These are phyloP conservation scores for Temnothorax curvispinosus DNA, from an alignment of 1,140 invertebrate species.

Conservation along the genomic window DNA sequence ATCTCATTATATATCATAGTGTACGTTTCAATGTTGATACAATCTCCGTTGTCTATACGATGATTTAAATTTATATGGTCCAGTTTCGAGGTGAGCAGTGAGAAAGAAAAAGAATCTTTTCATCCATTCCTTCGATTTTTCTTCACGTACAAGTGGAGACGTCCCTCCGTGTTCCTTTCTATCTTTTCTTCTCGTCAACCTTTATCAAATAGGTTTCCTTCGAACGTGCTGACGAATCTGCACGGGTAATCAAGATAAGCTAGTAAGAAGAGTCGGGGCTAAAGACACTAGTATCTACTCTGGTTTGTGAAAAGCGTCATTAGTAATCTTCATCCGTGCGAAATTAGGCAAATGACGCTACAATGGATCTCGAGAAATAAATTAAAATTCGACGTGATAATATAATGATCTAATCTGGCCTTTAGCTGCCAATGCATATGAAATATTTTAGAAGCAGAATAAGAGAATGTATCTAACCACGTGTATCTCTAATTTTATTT, in stretches of 20 bases:
- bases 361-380: conserved; percentile 19
- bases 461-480: background rate
- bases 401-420: background rate
- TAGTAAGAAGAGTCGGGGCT: background rate
- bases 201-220: conserved; percentile 22
- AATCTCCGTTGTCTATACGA: background rate
- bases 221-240: conserved; percentile 63
- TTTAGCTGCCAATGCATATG: background rate
- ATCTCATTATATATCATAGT: background rate
- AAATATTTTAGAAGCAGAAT: background rate
- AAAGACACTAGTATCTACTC: conserved; percentile 12
- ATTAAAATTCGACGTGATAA: background rate
- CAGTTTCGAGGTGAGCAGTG: background rate
- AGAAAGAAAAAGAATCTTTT: background rate
- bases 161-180: background rate
- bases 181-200: conserved; percentile 35
- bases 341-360: conserved; percentile 19
- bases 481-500: background rate
- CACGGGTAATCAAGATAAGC: conserved; percentile 64
- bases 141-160: background rate
- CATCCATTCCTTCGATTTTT: conserved; percentile 39
- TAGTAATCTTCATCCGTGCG: conserved; percentile 23
- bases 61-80: conserved; percentile 9
- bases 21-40: background rate
- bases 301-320: conserved; percentile 44